phyloP scores from a whole-genome alignment of 2,797 vertebrate genomes.

The Arnoldichthys spilopterus region DNA sequence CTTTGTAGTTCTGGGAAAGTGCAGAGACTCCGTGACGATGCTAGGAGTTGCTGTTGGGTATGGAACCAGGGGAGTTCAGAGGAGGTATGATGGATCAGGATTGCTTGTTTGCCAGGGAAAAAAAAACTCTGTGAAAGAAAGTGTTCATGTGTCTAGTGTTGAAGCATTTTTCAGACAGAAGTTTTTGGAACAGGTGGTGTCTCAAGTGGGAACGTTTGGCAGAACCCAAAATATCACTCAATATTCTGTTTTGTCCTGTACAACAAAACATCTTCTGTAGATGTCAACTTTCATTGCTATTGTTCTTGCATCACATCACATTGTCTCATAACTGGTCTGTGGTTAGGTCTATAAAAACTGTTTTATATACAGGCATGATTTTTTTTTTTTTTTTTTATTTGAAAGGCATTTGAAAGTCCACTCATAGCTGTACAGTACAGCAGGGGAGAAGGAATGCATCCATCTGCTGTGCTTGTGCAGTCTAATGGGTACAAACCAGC shows the following conservation, averaged over 20 bases:
- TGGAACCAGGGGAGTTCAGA: constrained; percentile 14
- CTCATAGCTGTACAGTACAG: neutral
- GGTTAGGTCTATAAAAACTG: neutral
- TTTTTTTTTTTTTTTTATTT: neutral
- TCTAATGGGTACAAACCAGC: constrained; percentile 3
- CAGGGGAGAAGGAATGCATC: neutral
- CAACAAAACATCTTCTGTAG: neutral
- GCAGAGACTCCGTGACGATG: constrained; percentile 14
- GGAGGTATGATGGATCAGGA: constrained; percentile 19
- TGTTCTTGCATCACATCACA: neutral
- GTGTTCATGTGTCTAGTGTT: constrained; percentile 19
- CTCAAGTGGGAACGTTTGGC: constrained; percentile 21
- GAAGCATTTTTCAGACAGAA: constrained; percentile 39
- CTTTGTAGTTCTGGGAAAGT: constrained; percentile 5
- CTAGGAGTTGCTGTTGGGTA: neutral
- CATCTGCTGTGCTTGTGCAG: constrained; percentile 8
- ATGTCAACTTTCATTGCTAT: constrained; percentile 3
- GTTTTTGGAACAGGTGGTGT: constrained; percentile 37
- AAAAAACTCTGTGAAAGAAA: neutral
- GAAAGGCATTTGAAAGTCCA: neutral
- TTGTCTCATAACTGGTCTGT: constrained; percentile 5
- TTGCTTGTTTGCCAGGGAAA: constrained; percentile 15
- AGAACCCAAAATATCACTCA: constrained; percentile 8
- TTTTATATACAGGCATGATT: neutral
- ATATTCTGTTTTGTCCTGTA: constrained; percentile 15